Conservation (phyloP, 2,888 invertebrate genomes). For the Halocaridina rubra region DNA sequence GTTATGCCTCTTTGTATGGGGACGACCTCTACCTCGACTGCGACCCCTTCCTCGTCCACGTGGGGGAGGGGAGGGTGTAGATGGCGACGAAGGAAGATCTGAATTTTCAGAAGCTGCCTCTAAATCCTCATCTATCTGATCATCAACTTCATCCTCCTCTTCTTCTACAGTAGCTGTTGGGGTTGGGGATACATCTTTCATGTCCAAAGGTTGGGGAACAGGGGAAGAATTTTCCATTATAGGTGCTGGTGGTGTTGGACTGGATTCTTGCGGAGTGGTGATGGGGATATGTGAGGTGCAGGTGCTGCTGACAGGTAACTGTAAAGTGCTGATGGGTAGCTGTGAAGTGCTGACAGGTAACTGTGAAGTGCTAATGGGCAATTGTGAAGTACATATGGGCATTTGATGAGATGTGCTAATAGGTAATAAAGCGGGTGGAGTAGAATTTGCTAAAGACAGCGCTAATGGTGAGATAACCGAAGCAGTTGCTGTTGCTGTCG, state of each 20-base stretch:
- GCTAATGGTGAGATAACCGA: too few species aligned
- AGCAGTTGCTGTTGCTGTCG: too few species aligned
- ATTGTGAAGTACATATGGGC: too few species aligned
- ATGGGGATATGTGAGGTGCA: neutral
- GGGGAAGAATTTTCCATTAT: too few species aligned
- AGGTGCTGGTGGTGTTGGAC: neutral
- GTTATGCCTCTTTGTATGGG: neutral
- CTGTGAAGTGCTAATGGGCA: too few species aligned
- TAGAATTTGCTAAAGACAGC: too few species aligned
- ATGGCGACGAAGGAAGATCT: slow-evolving; percentile 37
- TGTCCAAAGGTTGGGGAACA: too few species aligned
- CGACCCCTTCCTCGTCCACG: slow-evolving; percentile 12
- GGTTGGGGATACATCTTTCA: neutral
- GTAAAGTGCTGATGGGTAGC: neutral
- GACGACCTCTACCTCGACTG: slow-evolving; percentile 12
- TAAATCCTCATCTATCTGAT: neutral
- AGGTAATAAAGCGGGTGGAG: too few species aligned
- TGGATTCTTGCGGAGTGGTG: neutral
- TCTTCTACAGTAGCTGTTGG: neutral
- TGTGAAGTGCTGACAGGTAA: neutral
- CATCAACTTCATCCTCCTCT: neutral
- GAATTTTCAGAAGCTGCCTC: slow-evolving; percentile 25
- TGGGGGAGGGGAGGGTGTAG: slow-evolving; percentile 38
- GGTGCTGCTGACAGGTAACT: neutral
- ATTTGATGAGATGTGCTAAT: too few species aligned